Base-by-base conservation (phyloP, 1,140 invertebrate genomes). In the Propsilocerus akamusi region DNA sequence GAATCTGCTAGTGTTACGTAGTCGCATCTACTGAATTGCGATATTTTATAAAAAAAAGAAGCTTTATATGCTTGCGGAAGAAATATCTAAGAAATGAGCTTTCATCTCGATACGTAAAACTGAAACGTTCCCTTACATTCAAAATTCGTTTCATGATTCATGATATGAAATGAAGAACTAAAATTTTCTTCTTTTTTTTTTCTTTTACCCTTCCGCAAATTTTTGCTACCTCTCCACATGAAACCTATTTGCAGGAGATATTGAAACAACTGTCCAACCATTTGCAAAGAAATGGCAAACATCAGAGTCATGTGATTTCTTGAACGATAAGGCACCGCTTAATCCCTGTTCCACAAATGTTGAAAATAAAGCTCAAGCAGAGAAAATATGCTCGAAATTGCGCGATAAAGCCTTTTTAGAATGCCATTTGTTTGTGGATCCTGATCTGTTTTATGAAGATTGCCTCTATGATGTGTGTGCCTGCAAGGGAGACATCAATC, bases 241-340 rank as follows among this genome's bases (percentile, higher is more conserved):
- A n/a, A n/a, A n/a, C n/a, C n/a, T n/a, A n/a, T n/a, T n/a, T n/a
- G n/a, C 34, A 41, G 34, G 82, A 14, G 86, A 91, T 58, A 62
- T 84, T 0, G 88, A 92, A 59, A 76, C 81, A 37, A 72, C 80
- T 0, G 68, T 78, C 0, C 68, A 77, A 7, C 72, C 80, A 0
- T 93, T 94, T 62, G 86, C 85, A 0, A 86, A 89, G 60, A 87
- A 88, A 57, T 93, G 89, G 88, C 88, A 86, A 62, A 83, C 80
- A 0, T 74, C 73, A 24, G 80, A 86, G 58, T 71, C 72, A 12
- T 90, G 87, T 60, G 70, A 80, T 46, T 69, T 81, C 26, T 59
- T 72, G 3, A 57, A 68, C 1, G 67, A 69, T 7, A 61, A 69
- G 3, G 68, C 72, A 46, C 66, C 64, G 0, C 66, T 71, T 17